Percentiles rank a stretch among this genome's conserved stretches.
Evolutionary conservation across 2,888 invertebrate species (phyloP).

Genomic region (Doris montereyensis): DNA sequence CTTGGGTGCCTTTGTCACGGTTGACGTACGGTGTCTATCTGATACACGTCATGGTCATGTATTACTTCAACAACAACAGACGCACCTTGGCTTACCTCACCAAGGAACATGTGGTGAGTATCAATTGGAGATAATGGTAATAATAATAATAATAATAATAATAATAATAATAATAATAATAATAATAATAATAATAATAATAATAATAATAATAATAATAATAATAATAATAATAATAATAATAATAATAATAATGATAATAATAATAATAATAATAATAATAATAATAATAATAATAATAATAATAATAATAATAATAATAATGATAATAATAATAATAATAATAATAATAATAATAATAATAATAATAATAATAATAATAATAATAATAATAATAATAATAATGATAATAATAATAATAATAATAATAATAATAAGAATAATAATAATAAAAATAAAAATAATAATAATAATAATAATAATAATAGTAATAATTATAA

Average conservation of each 20-base stretch:
- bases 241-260: neutral
- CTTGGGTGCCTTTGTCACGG: slow-evolving; percentile 22
- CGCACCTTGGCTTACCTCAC: neutral
- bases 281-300: neutral
- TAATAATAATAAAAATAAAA: too few relatives aligned
- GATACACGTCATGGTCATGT: slow-evolving; percentile 20
- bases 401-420: too few relatives aligned
- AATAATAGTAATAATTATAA: too few relatives aligned
- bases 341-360: too few relatives aligned
- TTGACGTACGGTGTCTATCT: slow-evolving; percentile 13
- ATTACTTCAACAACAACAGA: slow-evolving; percentile 32
- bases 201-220: neutral
- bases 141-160: neutral
- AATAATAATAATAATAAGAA: too few relatives aligned
- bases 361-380: too few relatives aligned
- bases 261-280: neutral
- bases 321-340: too few relatives aligned
- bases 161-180: neutral
- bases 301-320: too few relatives aligned
- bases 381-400: too few relatives aligned
- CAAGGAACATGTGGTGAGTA: slow-evolving; percentile 5
- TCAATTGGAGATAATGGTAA: neutral
- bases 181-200: neutral
- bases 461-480: too few relatives aligned
- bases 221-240: neutral